A percentile compares a stretch with the other conserved stretches of the same genome.
These are phyloP conservation scores for Thunnus albacares DNA, from an alignment of 2,797 vertebrate genomes.

Conservation along the genomic window DNA sequence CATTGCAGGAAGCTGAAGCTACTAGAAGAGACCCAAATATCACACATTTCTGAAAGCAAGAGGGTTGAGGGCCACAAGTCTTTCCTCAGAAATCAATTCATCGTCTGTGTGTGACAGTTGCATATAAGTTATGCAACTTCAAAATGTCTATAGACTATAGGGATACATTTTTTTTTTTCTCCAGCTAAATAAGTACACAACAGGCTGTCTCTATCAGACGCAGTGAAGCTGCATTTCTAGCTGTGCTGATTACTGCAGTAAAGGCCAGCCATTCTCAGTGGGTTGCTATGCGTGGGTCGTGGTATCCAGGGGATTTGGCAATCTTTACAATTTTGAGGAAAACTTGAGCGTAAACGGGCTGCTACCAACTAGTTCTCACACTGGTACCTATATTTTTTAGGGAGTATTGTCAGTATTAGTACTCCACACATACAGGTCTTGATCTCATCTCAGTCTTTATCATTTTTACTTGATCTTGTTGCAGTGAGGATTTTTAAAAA, in stretches of 20 bases:
- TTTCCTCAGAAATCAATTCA: constrained; percentile 3
- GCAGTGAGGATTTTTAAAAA: too few relatives aligned
- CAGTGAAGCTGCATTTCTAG: constrained; percentile 13
- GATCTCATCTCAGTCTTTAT: not conserved
- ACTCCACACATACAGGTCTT: not conserved
- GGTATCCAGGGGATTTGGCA: constrained; percentile 41
- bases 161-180: not conserved
- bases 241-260: constrained; percentile 23
- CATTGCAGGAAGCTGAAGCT: not conserved
- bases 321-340: constrained; percentile 36
- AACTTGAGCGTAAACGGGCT: constrained; percentile 15
- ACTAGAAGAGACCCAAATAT: not conserved
- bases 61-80: not conserved
- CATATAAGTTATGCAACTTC: constrained; percentile 2
- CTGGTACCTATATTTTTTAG: not conserved
- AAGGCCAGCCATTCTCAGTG: not conserved
- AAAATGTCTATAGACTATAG: not conserved
- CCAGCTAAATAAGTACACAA: not conserved
- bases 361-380: constrained; percentile 6
- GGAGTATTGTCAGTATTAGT: not conserved
- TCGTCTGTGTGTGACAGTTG: not conserved
- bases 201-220: constrained; percentile 7
- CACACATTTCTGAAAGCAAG: not conserved
- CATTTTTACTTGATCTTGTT: not conserved
- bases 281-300: constrained; percentile 50